A percentile compares a stretch with the other conserved stretches of the same genome.
These are phyloP conservation scores for Hippocampus comes DNA, from an alignment of 2,113 vertebrate species.

Conservation along the genomic window DNA sequence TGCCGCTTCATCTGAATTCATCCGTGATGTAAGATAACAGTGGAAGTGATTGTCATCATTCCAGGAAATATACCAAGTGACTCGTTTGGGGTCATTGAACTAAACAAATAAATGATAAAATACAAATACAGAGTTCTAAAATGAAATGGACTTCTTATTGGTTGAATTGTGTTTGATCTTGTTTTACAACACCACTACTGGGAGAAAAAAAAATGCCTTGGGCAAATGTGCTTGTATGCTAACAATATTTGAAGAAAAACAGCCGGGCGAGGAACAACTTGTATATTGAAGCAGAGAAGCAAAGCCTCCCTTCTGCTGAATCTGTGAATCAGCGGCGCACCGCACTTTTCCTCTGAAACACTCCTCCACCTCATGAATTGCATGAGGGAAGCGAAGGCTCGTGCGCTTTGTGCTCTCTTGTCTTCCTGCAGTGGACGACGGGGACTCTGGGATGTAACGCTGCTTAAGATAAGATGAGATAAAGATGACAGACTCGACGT, in stretches of 20 bases:
- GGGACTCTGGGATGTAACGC: neutral
- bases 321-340: neutral
- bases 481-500: neutral
- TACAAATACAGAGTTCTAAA: too few species aligned
- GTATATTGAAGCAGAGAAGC: neutral
- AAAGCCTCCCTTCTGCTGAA: slow-evolving; percentile 21
- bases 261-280: neutral
- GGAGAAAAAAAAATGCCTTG: too few species aligned
- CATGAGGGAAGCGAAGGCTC: neutral
- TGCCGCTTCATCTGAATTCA: neutral
- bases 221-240: too few species aligned
- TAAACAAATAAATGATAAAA: neutral
- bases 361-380: neutral
- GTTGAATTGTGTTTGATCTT: too few species aligned
- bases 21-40: slow-evolving; percentile 9
- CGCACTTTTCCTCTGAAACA: neutral
- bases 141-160: too few species aligned
- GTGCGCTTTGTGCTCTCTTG: neutral
- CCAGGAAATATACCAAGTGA: neutral
- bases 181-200: too few species aligned
- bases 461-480: neutral
- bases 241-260: neutral
- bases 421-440: too few species aligned
- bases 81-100: neutral
- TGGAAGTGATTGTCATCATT: neutral